These are phyloP conservation scores for Hyles vespertilio DNA, from an alignment of 1,140 invertebrate genomes.

Conservation along the genomic window DNA sequence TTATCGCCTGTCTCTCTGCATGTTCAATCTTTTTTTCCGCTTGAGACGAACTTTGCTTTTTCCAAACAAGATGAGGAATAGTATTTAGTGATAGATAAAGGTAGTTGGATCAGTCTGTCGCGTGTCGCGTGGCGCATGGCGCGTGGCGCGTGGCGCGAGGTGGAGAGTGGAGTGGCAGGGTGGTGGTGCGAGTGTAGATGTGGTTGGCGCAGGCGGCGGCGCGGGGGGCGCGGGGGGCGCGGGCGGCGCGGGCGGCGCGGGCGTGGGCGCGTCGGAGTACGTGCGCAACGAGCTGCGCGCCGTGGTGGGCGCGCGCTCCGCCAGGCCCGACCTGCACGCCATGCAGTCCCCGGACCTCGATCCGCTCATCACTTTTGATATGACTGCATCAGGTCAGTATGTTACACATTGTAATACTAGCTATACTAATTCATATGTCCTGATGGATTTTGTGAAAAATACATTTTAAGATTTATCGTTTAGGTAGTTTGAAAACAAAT, in stretches of 20 bases:
- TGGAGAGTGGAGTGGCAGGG: constrained; percentile 57
- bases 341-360: constrained; percentile 79
- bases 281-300: constrained; percentile 92
- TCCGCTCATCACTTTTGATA: constrained; percentile 82
- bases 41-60: constrained; percentile 36
- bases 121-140: constrained; percentile 11
- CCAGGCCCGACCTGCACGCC: constrained; percentile 51
- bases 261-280: constrained; percentile 82
- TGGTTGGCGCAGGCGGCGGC: constrained; percentile 14
- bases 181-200: constrained; percentile 87
- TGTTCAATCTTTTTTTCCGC: constrained; percentile 22
- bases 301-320: constrained; percentile 87
- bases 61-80: neutral
- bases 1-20: constrained; percentile 1
- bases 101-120: constrained; percentile 40
- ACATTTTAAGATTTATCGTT: too few species aligned
- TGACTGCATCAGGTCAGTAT: constrained; percentile 77
- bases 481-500: too few species aligned
- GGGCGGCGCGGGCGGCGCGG: constrained; percentile 29
- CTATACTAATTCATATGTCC: too few species aligned
- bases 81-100: too few species aligned
- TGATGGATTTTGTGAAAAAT: too few species aligned
- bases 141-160: constrained; percentile 26
- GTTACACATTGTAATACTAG: too few species aligned
- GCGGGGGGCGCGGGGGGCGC: constrained; percentile 20